These are phyloP conservation scores for Lottia gigantea DNA, from an alignment of 2,888 invertebrate species.

Conservation along the genomic window DNA sequence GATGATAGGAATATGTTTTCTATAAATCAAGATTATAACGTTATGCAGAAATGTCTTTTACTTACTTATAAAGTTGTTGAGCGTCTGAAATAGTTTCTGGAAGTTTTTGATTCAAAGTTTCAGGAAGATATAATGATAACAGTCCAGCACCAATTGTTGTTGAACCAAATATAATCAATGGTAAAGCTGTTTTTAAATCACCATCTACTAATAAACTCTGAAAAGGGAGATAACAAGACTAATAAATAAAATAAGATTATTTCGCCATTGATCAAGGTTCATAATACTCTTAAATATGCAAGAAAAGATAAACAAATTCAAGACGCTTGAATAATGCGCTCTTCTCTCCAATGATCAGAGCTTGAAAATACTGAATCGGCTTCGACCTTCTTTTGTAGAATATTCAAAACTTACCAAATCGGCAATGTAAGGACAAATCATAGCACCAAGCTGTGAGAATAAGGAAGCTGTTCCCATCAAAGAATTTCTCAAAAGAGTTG, in stretches of 20 bases:
- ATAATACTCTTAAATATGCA: too few relatives aligned
- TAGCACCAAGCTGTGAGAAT: too few relatives aligned
- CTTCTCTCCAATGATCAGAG: too few relatives aligned
- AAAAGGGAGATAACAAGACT: background rate
- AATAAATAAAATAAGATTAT: too few relatives aligned
- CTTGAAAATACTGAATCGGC: too few relatives aligned
- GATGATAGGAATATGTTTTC: too few relatives aligned
- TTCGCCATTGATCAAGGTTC: too few relatives aligned
- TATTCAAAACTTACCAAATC: constrained; percentile 12
- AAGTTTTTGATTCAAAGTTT: constrained; percentile 21
- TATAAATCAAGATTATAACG: too few relatives aligned
- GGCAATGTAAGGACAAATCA: constrained; percentile 24
- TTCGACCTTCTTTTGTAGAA: too few relatives aligned
- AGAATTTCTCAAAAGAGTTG: constrained; percentile 80
- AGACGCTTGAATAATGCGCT: too few relatives aligned
- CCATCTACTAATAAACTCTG: background rate
- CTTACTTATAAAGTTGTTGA: background rate
- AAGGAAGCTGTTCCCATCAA: constrained; percentile 23
- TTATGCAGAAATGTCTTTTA: too few relatives aligned
- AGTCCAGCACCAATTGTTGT: constrained; percentile 19
- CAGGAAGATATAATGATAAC: constrained; percentile 18
- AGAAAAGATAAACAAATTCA: too few relatives aligned
- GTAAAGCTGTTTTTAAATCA: constrained; percentile 10
- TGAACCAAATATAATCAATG: constrained; percentile 22
- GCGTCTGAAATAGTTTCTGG: constrained; percentile 25